Evolutionary conservation across 2,113 vertebrate species (phyloP), one percentile per base, ranked within the genome.

Genomic region (Podarcis cretensis): DNA sequence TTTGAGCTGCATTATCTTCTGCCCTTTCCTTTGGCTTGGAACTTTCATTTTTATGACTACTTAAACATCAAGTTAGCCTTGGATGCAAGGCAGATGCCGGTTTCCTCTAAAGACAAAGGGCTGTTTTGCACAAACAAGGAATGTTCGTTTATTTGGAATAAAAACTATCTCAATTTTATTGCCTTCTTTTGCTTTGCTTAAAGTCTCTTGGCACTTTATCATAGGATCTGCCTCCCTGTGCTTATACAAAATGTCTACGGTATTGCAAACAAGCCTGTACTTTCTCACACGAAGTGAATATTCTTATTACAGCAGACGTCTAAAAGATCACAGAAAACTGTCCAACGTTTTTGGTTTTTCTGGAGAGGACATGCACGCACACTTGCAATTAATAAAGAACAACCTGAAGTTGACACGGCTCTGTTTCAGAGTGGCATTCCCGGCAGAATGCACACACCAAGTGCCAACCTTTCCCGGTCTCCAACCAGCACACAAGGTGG

Each of bases 1-100:
- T 76, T 85, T 81, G 65, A 32, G 85, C 91, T 88, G 76, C 63
- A 66, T 84, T 43, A 78, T 43, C 65, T 40, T 37, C 37, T 65
- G 4, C 77, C 13, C 63, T 43, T 32, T 63, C 79, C n/a, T 89
- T 87, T 89, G 83, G 32, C 14, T 88, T 88, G 81, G 57, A 16
- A 76, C 30, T 86, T 82, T 68, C 14, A 86, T 68, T 86, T 13
- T 13, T 59, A 90, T 35, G 35, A 69, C 23, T 90, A 68, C 74
- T 79, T 21, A 84, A 85, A 87, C 37, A 83, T 21, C 48, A 83
- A 16, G 9, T 59, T 1, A 5, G 2, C 68, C 76, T 0, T 57
- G 76, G 77, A 1, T 66, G 79, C 77, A 66, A 27, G 5, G 35
- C 68, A 37, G 54, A 21, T 1, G 13, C 77, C n/a, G 7, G 54